These are phyloP conservation scores for Drosophila kanekoi DNA, from an alignment of 2,888 invertebrate species.

Conservation along the genomic window DNA sequence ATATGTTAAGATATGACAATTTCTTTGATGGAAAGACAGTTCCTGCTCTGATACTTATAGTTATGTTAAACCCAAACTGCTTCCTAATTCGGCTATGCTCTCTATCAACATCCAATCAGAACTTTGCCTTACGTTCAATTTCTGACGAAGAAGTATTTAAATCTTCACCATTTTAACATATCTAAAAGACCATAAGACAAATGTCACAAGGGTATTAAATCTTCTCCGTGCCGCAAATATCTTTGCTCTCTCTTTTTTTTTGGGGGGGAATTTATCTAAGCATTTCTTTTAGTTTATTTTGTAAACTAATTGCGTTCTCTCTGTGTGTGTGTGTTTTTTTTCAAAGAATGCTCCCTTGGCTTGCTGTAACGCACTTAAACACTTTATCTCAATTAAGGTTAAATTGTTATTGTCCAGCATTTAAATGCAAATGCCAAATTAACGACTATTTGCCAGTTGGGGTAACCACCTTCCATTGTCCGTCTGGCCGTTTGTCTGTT, in stretches of 20 bases:
- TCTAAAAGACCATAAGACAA: too few species aligned
- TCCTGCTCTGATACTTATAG: too few species aligned
- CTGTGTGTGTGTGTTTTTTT: not conserved
- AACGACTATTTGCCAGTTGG: slow-evolving; percentile 45
- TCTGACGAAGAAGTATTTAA: too few species aligned
- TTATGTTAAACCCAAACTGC: too few species aligned
- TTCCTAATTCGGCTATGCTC: too few species aligned
- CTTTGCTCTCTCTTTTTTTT: too few species aligned
- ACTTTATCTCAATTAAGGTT: slow-evolving; percentile 37
- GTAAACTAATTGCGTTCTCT: not conserved
- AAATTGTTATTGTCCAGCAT: slow-evolving; percentile 54
- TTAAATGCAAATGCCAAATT: slow-evolving; percentile 63
- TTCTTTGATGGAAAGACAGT: slow-evolving; percentile 2
- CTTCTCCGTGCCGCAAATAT: too few species aligned
- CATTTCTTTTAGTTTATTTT: not conserved
- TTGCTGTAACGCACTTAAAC: slow-evolving; percentile 8
- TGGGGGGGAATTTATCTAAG: not conserved
- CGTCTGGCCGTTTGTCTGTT: slow-evolving; percentile 2
- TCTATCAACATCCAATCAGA: too few species aligned
- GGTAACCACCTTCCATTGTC: slow-evolving; percentile 29
- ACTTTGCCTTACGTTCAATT: too few species aligned
- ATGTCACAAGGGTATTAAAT: too few species aligned
- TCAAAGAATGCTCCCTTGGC: not conserved
- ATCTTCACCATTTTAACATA: too few species aligned
- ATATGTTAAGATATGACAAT: not conserved